A percentile compares a stretch with the other conserved stretches of the same genome.
Conservation (phyloP, 2,113 vertebrate species). For the Percina caprodes region DNA sequence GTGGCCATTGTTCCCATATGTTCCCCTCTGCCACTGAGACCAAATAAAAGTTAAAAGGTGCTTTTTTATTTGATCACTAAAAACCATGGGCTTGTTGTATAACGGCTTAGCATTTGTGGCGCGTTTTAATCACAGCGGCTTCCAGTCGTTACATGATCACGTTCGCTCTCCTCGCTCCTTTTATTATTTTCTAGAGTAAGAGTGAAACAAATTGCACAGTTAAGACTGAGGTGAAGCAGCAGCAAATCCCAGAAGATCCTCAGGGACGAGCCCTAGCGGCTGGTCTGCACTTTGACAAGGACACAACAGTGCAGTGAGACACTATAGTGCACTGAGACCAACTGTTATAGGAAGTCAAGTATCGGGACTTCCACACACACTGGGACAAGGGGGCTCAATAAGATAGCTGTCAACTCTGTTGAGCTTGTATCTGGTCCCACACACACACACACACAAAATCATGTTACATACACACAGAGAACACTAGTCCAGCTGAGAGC, state of each 20-base stretch:
- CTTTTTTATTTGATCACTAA: conserved; percentile 85
- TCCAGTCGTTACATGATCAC: conserved; percentile 1
- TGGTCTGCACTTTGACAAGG: conserved; percentile 58
- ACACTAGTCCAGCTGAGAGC: conserved; percentile 67
- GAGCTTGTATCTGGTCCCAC: conserved; percentile 30
- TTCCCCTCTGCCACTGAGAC: conserved; percentile 64
- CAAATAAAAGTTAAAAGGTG: conserved; percentile 84
- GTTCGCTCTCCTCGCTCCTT: conserved; percentile 1
- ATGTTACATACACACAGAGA: conserved; percentile 9
- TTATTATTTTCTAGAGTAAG: conserved; percentile 18
- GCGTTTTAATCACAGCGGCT: conserved; percentile 56
- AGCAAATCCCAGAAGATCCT: conserved; percentile 17
- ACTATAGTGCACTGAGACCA: conserved; percentile 42
- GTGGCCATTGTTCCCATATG: conserved; percentile 69
- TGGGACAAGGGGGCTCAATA: conserved; percentile 67
- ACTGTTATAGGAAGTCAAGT: conserved; percentile 64
- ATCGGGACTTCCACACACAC: conserved; percentile 37
- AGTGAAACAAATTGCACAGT: conserved; percentile 41
- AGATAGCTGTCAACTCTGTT: conserved; percentile 73
- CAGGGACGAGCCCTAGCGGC: neutral
- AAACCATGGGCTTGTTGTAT: conserved; percentile 72
- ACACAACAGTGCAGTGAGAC: conserved; percentile 37
- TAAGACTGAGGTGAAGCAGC: neutral
- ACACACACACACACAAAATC: conserved; percentile 1
- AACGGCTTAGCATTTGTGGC: conserved; percentile 64